A percentile compares a stretch with the other conserved stretches of the same genome.
These are phyloP conservation scores for Caligus rogercresseyi DNA, from an alignment of 1,140 invertebrate genomes.

Conservation along the genomic window DNA sequence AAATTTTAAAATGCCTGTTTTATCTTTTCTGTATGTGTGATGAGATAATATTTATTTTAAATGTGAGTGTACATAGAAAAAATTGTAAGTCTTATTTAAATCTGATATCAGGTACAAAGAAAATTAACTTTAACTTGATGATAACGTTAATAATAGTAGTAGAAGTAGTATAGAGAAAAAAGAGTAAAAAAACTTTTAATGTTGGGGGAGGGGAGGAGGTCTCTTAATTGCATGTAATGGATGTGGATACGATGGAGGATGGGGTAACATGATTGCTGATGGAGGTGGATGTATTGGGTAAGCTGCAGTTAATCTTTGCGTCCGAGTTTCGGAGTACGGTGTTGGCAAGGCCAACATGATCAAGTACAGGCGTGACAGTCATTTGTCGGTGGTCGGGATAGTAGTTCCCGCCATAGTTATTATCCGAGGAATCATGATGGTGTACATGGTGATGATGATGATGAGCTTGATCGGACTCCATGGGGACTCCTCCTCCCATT, in stretches of 20 bases:
- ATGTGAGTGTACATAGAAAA: not conserved
- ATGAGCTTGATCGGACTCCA: not conserved
- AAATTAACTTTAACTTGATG: no score
- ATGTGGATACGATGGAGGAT: not conserved
- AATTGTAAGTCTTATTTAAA: not conserved
- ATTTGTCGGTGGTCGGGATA: conserved; percentile 4
- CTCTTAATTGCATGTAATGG: not conserved
- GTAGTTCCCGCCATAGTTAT: conserved; percentile 1
- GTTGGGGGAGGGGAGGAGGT: no score
- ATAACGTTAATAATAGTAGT: conserved; percentile 1
- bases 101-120: not conserved
- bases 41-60: not conserved
- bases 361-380: conserved; percentile 1
- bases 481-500: not conserved
- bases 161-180: no score
- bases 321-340: not conserved
- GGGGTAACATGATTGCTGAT: not conserved
- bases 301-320: conserved; percentile 1
- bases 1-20: not conserved
- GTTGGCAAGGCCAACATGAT: conserved; percentile 13
- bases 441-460: not conserved
- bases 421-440: not conserved
- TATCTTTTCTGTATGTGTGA: not conserved
- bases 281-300: not conserved
- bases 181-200: no score